Base-by-base conservation (phyloP, 2,113 vertebrate genomes). In the Caretta caretta region DNA sequence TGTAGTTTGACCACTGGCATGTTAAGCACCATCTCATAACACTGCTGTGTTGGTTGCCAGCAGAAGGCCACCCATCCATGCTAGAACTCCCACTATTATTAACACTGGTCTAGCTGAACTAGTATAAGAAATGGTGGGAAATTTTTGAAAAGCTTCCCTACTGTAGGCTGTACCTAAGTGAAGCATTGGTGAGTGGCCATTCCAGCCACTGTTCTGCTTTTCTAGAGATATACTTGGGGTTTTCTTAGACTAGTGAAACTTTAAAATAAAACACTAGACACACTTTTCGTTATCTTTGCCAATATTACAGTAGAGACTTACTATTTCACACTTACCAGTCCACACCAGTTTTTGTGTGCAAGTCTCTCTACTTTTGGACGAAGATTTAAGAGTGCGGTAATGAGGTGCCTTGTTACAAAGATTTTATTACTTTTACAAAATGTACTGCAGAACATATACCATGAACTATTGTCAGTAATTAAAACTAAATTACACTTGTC, bases 271-370 rank as follows among this genome's bases (percentile, higher is more conserved):
- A 49, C 49, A 12, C 42, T 49, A 42, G 59, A 50, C 75, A 86
- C 11, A 5, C 38, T 84, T 86, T 5, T 75, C 31, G 46, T 88
- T 4, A 1, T 50, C 81, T 50, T 80, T 96, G 87, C 93, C 85
- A 91, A 9, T 0, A 2, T 9, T 83, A 87, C 75, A 81, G 78
- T 84, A 86, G 90, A 38, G 69, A 20, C 38, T 16, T 38, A 89
- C 53, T 95, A 56, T 35, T 92, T 95, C 8, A n/a, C 42, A 65
- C 86, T 95, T 92, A 53, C 79, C 95, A 95, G 84, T 93, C 89
- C 57, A 12, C 1, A 1, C 82, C 89, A 86, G 88, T 90, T 65
- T 93, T 65, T 83, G 85, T 75, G 83, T 94, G 83, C 53, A 65
- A 86, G 69, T 75, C 88, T 72, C 42, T 80, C 0, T 62, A 72